Conservation (phyloP, 2,113 vertebrate genomes). For the Geococcyx californianus region DNA sequence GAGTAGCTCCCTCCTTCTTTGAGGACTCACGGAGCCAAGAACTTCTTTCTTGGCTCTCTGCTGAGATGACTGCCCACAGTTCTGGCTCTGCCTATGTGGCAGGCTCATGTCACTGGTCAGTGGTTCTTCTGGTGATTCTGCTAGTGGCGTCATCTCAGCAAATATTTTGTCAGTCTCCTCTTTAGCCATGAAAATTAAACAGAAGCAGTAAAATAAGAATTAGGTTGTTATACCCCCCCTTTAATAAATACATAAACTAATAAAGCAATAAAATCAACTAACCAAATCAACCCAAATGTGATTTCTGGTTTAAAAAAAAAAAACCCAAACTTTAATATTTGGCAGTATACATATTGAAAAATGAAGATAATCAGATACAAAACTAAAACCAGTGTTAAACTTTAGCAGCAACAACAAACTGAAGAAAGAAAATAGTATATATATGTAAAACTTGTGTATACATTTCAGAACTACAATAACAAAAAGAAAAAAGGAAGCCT, state of each 20-base stretch:
- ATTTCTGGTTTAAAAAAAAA: not conserved
- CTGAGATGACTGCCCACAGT: not conserved
- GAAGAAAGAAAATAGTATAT: not conserved
- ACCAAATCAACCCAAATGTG: not conserved
- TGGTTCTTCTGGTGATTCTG: not conserved
- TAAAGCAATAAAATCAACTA: not conserved
- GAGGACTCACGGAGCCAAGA: not conserved
- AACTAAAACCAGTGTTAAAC: not conserved
- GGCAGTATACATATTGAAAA: not conserved
- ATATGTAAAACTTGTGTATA: not conserved
- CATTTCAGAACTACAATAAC: not conserved
- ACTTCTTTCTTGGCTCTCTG: not conserved
- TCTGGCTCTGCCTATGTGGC: not conserved
- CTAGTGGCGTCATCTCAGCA: not conserved
- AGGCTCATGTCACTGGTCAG: accelerated
- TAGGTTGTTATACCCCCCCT: not conserved
- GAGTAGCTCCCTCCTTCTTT: not conserved
- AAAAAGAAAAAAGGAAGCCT: not conserved
- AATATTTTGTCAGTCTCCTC: not conserved
- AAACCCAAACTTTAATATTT: not conserved
- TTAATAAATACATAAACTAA: not conserved
- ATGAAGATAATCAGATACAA: not conserved
- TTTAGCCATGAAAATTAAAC: not conserved
- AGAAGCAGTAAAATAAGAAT: not conserved
- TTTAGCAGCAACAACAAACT: not conserved